Evolutionary conservation across 2,797 vertebrate species (phyloP).

Genomic region (Acanthopagrus latus): DNA sequence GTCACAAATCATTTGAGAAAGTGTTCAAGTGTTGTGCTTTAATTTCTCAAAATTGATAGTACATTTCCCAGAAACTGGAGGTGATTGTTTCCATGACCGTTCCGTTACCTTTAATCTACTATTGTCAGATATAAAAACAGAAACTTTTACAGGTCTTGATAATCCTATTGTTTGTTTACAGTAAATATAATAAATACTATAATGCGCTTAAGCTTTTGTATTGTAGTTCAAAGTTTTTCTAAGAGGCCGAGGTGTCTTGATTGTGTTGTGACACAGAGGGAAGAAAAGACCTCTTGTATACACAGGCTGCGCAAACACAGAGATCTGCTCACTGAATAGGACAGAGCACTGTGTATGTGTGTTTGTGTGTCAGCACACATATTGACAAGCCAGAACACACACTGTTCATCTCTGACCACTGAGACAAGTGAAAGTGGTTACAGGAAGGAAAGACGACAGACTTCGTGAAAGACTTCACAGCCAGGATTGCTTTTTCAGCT

Average conservation of each 20-base stretch:
- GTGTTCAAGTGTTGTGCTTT: neutral
- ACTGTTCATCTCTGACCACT: slow-evolving; percentile 30
- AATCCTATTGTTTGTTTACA: neutral
- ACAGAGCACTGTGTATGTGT: slow-evolving; percentile 6
- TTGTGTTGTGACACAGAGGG: slow-evolving; percentile 6
- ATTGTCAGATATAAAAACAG: neutral
- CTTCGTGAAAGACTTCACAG: slow-evolving; percentile 2
- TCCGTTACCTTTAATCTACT: neutral
- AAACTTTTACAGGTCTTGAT: neutral
- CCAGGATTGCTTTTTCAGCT: neutral
- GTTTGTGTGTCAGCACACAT: neutral
- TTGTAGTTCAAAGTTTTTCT: neutral
- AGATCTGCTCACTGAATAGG: slow-evolving; percentile 38
- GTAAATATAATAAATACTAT: neutral
- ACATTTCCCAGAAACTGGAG: neutral
- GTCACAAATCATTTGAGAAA: slow-evolving; percentile 15
- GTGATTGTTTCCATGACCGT: neutral
- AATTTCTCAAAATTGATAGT: neutral
- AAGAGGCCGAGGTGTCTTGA: neutral
- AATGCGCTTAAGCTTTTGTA: neutral
- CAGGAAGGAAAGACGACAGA: slow-evolving; percentile 1
- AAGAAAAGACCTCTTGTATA: slow-evolving; percentile 24
- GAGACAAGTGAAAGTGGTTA: slow-evolving; percentile 19
- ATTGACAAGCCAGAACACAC: slow-evolving; percentile 18
- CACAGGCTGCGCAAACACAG: slow-evolving; percentile 41